Evolutionary conservation across 2,888 invertebrate genomes (phyloP), one percentile per base, ranked within the genome.

Genomic region (Rhamnusium bicolor): DNA sequence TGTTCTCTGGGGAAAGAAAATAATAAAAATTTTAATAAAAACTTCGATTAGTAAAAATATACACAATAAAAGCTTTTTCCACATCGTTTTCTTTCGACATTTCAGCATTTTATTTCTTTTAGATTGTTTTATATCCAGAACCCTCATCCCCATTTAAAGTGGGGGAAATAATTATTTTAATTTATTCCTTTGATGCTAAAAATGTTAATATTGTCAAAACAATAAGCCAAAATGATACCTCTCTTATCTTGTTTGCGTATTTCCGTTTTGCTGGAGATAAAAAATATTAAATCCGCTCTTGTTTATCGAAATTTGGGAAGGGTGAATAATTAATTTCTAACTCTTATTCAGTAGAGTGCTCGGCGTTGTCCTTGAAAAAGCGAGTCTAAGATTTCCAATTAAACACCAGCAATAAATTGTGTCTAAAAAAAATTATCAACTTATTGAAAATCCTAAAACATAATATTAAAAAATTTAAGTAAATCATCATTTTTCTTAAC

Each of bases 281-380:
- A 53, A 58, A 58, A 58, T 29, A 32, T 58, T 32, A 51, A 19
- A 65, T 29, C 53, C 47, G 7, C 53, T 29, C 12, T 53, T 53
- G 53, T 65, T 65, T 53, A 32, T 53, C 16, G 47, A 53, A 65
- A 53, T 32, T 47, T 40, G n/a, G 18, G 53, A 8, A 58, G 65
- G 65, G 65, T 65, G 65, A 65, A 65, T 65, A 65, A 53, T 65
- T 65, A 65, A 65, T 65, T 65, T 54, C 53, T 21, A 46, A 14
- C 40, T 40, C 40, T 40, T 32, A 32, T 29, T 16, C 27, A 5
- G 10, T 8, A 29, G n/a, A 32, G 21, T 12, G 21, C n/a, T 10
- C 21, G 21, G 54, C 21, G 24, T 21, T 8, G 12, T 32, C 58
- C 18, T 29, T 10, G 16, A 19, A 27, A 29, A 32, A 18, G 24